These are phyloP conservation scores for Metalampra italica DNA, from an alignment of 2,888 invertebrate genomes.

Conservation along the genomic window DNA sequence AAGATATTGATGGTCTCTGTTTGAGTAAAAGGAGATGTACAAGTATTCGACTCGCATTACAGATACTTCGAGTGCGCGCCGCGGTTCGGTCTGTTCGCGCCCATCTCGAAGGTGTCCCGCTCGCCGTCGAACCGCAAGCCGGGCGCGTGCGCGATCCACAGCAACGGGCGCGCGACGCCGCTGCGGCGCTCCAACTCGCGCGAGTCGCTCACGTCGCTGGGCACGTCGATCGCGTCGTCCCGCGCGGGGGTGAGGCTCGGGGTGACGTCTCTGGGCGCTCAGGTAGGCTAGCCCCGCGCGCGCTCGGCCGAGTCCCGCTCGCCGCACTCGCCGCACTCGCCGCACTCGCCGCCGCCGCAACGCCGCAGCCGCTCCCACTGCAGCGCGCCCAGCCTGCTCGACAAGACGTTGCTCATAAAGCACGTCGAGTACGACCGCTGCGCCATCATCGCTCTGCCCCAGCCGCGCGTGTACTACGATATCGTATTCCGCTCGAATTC, in stretches of 20 bases:
- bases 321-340: conserved; percentile 38
- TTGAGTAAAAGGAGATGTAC: no score
- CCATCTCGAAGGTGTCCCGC: conserved; percentile 91
- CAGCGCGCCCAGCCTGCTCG: conserved; percentile 45
- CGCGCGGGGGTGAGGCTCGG: conserved; percentile 85
- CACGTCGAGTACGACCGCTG: conserved; percentile 65
- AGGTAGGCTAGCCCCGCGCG: conserved; percentile 81
- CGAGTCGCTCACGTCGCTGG: conserved; percentile 87
- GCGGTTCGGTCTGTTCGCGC: conserved; percentile 95
- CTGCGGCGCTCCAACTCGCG: conserved; percentile 87
- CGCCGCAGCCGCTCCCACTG: conserved; percentile 35
- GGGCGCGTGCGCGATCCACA: conserved; percentile 81
- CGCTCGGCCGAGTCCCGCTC: conserved; percentile 66
- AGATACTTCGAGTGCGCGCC: conserved; percentile 97
- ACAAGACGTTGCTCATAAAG: conserved; percentile 65
- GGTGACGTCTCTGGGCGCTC: conserved; percentile 82
- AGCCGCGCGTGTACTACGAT: conserved; percentile 64
- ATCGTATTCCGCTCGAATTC: conserved; percentile 48
- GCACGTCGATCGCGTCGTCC: conserved; percentile 81
- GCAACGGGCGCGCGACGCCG: conserved; percentile 80
- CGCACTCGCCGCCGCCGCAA: conserved; percentile 42
- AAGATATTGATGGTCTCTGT: no score
- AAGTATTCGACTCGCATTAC: conserved; percentile 29
- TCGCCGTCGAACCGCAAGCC: conserved; percentile 87
- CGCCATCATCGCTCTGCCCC: conserved; percentile 68